These are phyloP conservation scores for Alces alces DNA, from an alignment of 2,113 vertebrate species.

Conservation along the genomic window DNA sequence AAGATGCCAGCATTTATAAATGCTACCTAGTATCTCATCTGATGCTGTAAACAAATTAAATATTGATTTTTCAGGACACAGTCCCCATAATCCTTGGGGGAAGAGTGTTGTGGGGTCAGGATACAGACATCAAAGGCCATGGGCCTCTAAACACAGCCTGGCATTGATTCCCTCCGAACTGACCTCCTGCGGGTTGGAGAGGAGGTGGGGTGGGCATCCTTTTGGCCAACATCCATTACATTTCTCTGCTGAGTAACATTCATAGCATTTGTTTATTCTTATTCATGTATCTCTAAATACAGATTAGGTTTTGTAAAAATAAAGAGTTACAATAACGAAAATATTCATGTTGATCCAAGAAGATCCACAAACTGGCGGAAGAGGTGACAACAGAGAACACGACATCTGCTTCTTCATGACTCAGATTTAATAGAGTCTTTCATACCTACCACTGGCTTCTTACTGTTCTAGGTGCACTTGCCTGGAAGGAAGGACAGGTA, in stretches of 20 bases:
- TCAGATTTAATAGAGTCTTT: too few species aligned
- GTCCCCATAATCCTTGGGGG: too few species aligned
- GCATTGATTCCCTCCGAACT: accelerated
- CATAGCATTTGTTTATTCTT: not conserved
- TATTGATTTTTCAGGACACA: not conserved
- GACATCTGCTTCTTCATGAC: not conserved
- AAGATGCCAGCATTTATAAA: not conserved
- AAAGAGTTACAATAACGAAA: not conserved
- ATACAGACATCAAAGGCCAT: not conserved
- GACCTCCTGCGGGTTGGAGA: accelerated
- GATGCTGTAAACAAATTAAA: not conserved
- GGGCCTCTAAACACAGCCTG: not conserved
- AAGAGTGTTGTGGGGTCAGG: not conserved
- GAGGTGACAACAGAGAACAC: accelerated
- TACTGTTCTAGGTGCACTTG: too few species aligned
- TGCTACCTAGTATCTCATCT: not conserved
- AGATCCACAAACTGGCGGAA: not conserved
- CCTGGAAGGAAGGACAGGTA: accelerated
- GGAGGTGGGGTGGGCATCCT: accelerated
- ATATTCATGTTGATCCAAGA: not conserved
- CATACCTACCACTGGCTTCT: not conserved
- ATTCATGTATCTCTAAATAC: not conserved
- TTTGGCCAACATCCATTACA: not conserved
- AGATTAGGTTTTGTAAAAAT: not conserved
- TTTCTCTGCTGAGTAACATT: not conserved